These are phyloP conservation scores for Amorpha juglandis DNA, from an alignment of 2,888 invertebrate species.

Conservation along the genomic window DNA sequence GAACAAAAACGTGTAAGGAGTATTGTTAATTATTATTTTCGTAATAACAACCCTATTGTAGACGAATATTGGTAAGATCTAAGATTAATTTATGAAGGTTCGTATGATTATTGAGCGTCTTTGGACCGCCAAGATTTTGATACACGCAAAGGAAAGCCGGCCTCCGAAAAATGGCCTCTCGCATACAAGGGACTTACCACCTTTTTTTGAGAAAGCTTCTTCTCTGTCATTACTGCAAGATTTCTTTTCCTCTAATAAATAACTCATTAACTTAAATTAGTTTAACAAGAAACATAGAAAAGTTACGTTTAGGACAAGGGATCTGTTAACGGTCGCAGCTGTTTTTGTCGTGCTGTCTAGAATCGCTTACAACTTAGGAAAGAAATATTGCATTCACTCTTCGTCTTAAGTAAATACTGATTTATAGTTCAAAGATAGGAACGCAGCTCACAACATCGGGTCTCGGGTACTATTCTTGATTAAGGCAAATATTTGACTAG, in stretches of 20 bases:
- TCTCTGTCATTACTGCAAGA: too few species aligned
- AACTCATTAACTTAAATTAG: too few species aligned
- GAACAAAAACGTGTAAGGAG: slow-evolving; percentile 9
- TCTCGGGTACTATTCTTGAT: background rate
- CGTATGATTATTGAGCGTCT: too few species aligned
- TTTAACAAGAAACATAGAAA: background rate
- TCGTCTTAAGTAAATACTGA: background rate
- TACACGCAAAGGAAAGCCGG: too few species aligned
- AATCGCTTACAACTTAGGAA: background rate
- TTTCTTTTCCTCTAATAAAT: too few species aligned
- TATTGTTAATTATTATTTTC: background rate
- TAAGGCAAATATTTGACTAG: background rate
- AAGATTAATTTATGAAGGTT: too few species aligned
- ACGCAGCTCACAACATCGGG: background rate
- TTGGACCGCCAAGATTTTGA: too few species aligned
- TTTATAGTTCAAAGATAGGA: background rate
- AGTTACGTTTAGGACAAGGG: background rate
- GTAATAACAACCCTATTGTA: background rate
- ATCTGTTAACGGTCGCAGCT: background rate
- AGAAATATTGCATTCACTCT: slow-evolving; percentile 8
- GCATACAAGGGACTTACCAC: too few species aligned
- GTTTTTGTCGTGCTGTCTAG: background rate
- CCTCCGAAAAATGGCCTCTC: too few species aligned
- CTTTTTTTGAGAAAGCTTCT: too few species aligned
- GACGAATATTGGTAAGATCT: too few species aligned